Evolutionary conservation across 2,797 vertebrate species (phyloP), one percentile per base, ranked within the genome.

Genomic region (Tinamus major): DNA sequence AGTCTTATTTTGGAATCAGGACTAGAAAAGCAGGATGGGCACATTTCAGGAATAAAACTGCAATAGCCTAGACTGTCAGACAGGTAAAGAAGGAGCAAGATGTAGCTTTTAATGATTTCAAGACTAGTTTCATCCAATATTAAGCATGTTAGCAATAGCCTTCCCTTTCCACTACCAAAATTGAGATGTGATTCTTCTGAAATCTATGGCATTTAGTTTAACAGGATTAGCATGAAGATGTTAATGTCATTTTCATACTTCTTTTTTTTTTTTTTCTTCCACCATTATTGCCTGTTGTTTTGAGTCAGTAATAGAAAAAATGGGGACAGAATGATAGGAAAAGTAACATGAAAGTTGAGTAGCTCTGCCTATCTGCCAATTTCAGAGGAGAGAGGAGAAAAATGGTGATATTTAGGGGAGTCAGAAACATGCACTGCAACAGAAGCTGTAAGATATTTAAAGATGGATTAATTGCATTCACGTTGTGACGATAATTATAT

Each of bases 131-230:
- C 1, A 53, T 81, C 13, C 63, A 18, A 5, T 29, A 41, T 33
- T 10, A 68, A 63, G 0, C 0, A 15, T 13, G 8, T 10, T 35
- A 72, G 8, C 10, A 55, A 10, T 15, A 86, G 6, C 2, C 6
- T 89, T 41, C 62, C 8, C 21, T 81, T 44, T 8, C 9, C 42
- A 2, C 3, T 51, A 68, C 3, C 17, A 35, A 48, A 51, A 46
- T 51, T 33, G 31, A 81, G 55, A 46, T 62, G 26, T 26, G 49
- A 21, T 65, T 88, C 39, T 58, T 85, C 17, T 31, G 29, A 75
- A 83, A 89, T 51, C 39, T 68, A 41, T 56, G 42, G 42, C 53
- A 37, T 78, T 78, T 83, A 46, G 79, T 70, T 51, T 62, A 42
- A 48, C 13, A n/a, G 68, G 2, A 55, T 55, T 37, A 63, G 4